These are phyloP conservation scores for Herminia tarsipennalis DNA, from an alignment of 2,888 invertebrate species.

Conservation along the genomic window DNA sequence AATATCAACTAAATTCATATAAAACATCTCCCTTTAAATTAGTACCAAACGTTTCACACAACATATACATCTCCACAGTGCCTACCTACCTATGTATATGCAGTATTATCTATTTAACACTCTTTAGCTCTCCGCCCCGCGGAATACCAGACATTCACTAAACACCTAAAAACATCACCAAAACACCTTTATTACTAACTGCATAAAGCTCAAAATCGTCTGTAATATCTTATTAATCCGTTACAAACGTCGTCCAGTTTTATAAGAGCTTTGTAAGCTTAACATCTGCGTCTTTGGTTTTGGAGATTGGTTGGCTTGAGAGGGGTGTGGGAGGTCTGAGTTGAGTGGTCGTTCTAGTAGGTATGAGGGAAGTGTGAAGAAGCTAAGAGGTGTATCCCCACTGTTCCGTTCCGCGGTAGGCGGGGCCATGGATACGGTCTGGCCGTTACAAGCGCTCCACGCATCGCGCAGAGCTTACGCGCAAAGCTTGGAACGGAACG, in stretches of 20 bases:
- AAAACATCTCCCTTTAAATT: constrained; percentile 7
- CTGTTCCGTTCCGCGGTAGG: constrained; percentile 73
- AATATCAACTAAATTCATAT: not conserved
- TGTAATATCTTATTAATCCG: constrained; percentile 40
- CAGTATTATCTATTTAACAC: constrained; percentile 65
- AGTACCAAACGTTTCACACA: constrained; percentile 10
- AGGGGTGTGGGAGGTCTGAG: constrained; percentile 56
- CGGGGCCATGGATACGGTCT: constrained; percentile 66
- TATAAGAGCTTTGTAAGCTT: constrained; percentile 48
- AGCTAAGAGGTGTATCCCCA: constrained; percentile 81
- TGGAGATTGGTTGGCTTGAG: constrained; percentile 15
- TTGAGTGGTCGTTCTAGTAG: constrained; percentile 71
- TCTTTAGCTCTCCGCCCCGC: constrained; percentile 74
- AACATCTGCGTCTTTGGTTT: constrained; percentile 19
- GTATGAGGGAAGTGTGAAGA: constrained; percentile 81
- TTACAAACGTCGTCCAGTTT: constrained; percentile 50
- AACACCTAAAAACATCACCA: constrained; percentile 28
- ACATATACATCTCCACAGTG: constrained; percentile 18
- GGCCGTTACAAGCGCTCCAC: constrained; percentile 74
- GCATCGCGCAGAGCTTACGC: constrained; percentile 75
- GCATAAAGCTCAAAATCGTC: constrained; percentile 43
- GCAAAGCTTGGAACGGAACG: constrained; percentile 61
- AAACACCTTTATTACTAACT: constrained; percentile 19
- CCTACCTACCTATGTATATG: constrained; percentile 36
- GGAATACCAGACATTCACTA: constrained; percentile 60